phyloP scores from a whole-genome alignment of 2,113 vertebrate genomes.

The Ia io region DNA sequence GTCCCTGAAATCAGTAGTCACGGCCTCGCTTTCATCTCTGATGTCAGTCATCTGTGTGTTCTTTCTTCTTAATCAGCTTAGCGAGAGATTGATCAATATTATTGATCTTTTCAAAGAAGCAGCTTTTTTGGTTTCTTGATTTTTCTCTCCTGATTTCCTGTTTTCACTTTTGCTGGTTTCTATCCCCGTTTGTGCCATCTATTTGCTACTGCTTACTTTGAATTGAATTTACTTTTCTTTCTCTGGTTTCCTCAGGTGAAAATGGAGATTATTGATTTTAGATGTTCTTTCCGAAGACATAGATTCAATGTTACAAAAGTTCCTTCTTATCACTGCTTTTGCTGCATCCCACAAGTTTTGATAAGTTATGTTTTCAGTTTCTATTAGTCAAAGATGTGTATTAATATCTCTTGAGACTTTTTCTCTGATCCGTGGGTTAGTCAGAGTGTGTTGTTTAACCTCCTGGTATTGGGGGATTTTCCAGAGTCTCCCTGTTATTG shows the following conservation, averaged over 20 bases:
- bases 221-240: background rate
- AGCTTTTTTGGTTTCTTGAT: background rate
- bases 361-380: background rate
- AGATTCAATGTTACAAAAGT: background rate
- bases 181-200: background rate
- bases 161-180: background rate
- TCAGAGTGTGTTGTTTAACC: background rate
- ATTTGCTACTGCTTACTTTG: background rate
- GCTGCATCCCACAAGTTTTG: background rate
- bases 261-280: background rate
- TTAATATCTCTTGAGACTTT: background rate
- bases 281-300: background rate
- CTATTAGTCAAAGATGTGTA: background rate
- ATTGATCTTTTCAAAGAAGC: background rate
- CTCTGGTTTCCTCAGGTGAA: background rate
- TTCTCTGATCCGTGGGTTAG: background rate
- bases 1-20: background rate
- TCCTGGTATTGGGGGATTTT: background rate
- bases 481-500: background rate
- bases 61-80: background rate
- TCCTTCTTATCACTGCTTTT: background rate
- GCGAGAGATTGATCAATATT: background rate
- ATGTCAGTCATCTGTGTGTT: background rate
- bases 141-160: background rate
- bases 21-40: background rate